These are phyloP conservation scores for Conchocele bisecta DNA, from an alignment of 2,888 invertebrate genomes.

Conservation along the genomic window DNA sequence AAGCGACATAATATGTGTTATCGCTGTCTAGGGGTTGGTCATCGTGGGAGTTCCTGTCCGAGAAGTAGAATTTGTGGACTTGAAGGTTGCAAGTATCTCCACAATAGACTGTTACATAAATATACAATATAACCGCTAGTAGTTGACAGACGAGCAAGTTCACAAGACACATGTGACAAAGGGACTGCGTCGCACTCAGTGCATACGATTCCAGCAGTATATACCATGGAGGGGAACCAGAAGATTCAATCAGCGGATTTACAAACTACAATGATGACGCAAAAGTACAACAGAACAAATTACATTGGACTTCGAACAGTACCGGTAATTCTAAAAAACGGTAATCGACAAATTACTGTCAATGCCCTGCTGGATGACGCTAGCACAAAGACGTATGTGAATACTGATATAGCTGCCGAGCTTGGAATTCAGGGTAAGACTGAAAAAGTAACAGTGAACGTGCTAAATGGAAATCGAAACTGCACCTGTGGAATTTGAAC, in stretches of 20 bases:
- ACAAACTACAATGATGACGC: conserved; percentile 5
- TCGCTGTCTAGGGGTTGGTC: conserved; percentile 20
- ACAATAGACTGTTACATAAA: conserved; percentile 19
- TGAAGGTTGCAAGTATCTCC: conserved; percentile 12
- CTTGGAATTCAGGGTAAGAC: conserved; percentile 12
- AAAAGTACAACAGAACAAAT: too few relatives aligned
- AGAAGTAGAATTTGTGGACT: conserved; percentile 16
- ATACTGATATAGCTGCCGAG: conserved; percentile 42
- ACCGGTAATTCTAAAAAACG: conserved; percentile 34
- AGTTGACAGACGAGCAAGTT: too few relatives aligned
- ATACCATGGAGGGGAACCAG: conserved; percentile 8
- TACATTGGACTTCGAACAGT: too few relatives aligned
- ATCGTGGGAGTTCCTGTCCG: conserved; percentile 12
- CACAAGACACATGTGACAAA: too few relatives aligned
- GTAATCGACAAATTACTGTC: conserved; percentile 10
- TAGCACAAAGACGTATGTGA: conserved; percentile 38
- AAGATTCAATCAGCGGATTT: background rate
- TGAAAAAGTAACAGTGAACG: conserved; percentile 22
- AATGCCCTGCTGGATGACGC: conserved; percentile 54
- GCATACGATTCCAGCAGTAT: background rate
- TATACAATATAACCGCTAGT: too few relatives aligned
- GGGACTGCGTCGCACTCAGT: background rate
- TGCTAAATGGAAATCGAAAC: conserved; percentile 27
- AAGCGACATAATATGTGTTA: conserved; percentile 11
- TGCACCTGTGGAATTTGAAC: conserved; percentile 15